Base-by-base conservation (phyloP, 1,140 invertebrate species). In the Drosophila guanche region DNA sequence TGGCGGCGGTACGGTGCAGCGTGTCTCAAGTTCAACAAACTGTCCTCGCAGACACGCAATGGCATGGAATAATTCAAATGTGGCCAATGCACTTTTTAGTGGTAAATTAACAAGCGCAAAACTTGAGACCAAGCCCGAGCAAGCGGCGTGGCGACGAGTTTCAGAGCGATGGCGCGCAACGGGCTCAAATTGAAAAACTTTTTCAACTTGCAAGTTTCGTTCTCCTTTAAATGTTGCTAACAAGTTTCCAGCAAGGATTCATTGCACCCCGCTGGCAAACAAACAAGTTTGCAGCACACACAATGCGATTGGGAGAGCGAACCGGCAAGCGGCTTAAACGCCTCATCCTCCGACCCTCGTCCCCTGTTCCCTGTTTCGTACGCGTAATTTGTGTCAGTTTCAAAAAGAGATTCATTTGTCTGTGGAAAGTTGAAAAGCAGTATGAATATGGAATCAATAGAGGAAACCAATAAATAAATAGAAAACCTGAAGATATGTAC, bases 171-270 rank as follows among this genome's bases (percentile, higher is more conserved):
- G 37, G 41, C 50, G 50, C 25, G 8, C 62, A 53, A 20, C 57
- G 61, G 47, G 81, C 68, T 77, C 77, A 86, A 86, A 86, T 86
- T 86, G 81, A 86, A 86, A 86, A 86, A 86, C 48, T 86, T 86
- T 86, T 69, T 55, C 68, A 80, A 81, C 68, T 81, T 68, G 60
- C 63, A 86, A 86, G 63, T 86, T 86, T 65, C 68, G 29, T 40
- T 63, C 25, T 54, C 43, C 27, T 70, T 65, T 55, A 68, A 70
- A 61, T 77, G 60, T 68, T 61, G 54, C 53, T 8, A 50, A 73
- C 45, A 62, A 81, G 60, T 78, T 78, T 48, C 68, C 14, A 52
- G 61, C 55, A 45, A 63, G 76, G 76, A 85, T 85, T 80, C 74
- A 67, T 67, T 79, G 80, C 80, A 57, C 67, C 45, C 66, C 47